phyloP scores from a whole-genome alignment of 2,113 vertebrate species.

The Mixornis gularis region DNA sequence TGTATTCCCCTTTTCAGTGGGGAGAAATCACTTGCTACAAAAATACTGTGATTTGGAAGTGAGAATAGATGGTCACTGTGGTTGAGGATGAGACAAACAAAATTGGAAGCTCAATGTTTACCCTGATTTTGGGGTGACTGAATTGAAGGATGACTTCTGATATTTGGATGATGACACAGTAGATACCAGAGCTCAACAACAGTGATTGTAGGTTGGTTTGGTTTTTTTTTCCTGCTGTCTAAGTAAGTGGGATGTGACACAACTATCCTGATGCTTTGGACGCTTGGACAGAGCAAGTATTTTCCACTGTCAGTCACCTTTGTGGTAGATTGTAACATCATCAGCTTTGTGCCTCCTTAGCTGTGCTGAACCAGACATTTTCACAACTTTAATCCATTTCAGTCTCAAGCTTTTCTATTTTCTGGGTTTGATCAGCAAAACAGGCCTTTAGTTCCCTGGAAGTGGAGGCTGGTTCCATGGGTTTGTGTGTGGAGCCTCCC shows the following conservation, averaged over 20 bases:
- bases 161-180: neutral
- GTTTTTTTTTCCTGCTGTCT: neutral
- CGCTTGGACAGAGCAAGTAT: neutral
- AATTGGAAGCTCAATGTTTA: neutral
- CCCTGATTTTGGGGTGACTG: neutral
- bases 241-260: neutral
- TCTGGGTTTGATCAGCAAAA: neutral
- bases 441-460: neutral
- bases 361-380: neutral
- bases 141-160: neutral
- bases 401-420: neutral
- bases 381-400: neutral
- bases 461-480: neutral
- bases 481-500: neutral
- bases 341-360: neutral
- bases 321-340: neutral
- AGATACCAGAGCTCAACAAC: neutral
- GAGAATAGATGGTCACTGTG: neutral
- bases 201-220: neutral
- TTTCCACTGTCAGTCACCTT: neutral
- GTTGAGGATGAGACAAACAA: neutral
- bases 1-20: neutral
- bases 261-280: neutral
- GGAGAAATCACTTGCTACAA: neutral
- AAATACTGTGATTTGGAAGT: neutral